phyloP scores from a whole-genome alignment of 1,140 invertebrate genomes.

The Hermatobates lingyangjiaoensis region DNA sequence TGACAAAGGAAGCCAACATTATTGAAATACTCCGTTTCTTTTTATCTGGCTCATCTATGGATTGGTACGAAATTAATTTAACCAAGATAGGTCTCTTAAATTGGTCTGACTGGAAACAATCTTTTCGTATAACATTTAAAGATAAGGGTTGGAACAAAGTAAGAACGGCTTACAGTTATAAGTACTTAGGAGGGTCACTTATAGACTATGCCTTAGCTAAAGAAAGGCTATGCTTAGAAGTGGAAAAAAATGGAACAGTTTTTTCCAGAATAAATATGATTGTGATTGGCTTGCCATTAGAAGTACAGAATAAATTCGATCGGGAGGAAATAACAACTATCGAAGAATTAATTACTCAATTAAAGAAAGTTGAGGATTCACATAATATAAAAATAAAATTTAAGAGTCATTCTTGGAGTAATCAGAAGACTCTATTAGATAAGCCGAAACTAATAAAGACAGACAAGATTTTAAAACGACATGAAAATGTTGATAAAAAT shows the following conservation, averaged over 20 bases:
- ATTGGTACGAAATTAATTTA: not conserved
- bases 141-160: not conserved
- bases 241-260: not conserved
- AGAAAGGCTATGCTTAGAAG: constrained; percentile 1
- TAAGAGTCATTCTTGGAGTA: not conserved
- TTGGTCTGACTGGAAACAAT: not conserved
- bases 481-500: not conserved
- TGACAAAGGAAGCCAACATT: not conserved
- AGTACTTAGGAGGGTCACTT: not conserved
- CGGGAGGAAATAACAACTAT: not conserved
- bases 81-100: not conserved
- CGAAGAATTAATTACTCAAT: not conserved
- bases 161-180: not conserved
- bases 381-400: not conserved
- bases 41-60: not conserved
- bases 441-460: not conserved
- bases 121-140: not conserved
- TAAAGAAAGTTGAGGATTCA: constrained; percentile 1
- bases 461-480: not conserved
- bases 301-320: not conserved
- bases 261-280: not conserved
- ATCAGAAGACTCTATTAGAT: not conserved
- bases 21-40: not conserved
- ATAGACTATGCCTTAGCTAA: constrained; percentile 3
- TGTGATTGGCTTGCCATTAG: not conserved